phyloP scores from a whole-genome alignment of 1,140 invertebrate species.

The Leucophenga varia region DNA sequence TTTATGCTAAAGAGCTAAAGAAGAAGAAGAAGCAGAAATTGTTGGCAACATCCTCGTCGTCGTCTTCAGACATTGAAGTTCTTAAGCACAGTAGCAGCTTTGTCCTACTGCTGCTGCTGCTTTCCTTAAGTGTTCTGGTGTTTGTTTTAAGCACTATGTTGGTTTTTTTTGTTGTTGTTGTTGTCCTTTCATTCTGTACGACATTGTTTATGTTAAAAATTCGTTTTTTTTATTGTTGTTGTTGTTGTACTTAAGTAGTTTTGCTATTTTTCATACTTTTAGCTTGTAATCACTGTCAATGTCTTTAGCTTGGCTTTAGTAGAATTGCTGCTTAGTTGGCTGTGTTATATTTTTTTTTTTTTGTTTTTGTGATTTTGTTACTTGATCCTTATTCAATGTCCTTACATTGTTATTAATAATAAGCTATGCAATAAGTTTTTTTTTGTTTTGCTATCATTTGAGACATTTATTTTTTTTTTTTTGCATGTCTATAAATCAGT shows the following conservation, averaged over 20 bases:
- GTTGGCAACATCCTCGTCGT: not conserved
- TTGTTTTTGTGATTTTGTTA: conserved; percentile 46
- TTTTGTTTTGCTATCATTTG: not conserved
- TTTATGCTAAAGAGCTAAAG: conserved; percentile 24
- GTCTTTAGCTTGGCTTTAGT: no score
- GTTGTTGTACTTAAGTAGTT: conserved; percentile 52
- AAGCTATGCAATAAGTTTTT: conserved; percentile 55
- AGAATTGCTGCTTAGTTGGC: no score
- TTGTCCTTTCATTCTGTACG: conserved; percentile 7
- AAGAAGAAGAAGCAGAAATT: no score
- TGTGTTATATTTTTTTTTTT: conserved; percentile 23
- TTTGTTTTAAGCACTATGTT: conserved; percentile 53
- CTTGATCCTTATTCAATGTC: conserved; percentile 38
- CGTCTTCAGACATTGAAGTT: no score
- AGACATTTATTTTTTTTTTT: not conserved
- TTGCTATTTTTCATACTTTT: conserved; percentile 53
- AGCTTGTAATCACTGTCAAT: conserved; percentile 55
- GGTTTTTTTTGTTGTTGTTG: conserved; percentile 48
- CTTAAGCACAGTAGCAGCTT: no score
- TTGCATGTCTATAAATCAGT: not conserved
- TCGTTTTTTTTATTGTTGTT: conserved; percentile 23
- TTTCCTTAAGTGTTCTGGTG: conserved; percentile 11
- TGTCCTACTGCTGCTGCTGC: no score
- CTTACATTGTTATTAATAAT: conserved; percentile 55
- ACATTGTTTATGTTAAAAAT: conserved; percentile 49